Evolutionary conservation across 2,113 vertebrate species (phyloP).

Genomic region (Sebastes schlegelii): DNA sequence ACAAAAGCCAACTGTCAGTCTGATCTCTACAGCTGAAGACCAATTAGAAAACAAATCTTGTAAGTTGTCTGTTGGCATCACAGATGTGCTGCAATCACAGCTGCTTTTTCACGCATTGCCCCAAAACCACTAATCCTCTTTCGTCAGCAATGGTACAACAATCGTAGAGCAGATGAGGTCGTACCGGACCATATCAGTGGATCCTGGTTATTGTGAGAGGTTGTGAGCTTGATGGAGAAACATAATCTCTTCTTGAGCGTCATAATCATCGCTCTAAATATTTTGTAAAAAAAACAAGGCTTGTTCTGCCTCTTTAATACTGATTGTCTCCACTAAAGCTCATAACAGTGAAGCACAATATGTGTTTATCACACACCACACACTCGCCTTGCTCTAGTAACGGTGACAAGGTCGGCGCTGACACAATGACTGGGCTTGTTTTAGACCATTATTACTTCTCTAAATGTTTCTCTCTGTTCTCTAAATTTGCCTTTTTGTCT

Average conservation of each 20-base stretch:
- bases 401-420: neutral
- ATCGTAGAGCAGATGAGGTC: slow-evolving; percentile 19
- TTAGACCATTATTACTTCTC: neutral
- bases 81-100: slow-evolving; percentile 44
- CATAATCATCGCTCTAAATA: slow-evolving; percentile 38
- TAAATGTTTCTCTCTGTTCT: neutral
- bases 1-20: neutral
- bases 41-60: slow-evolving; percentile 19
- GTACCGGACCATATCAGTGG: neutral
- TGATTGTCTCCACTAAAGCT: slow-evolving; percentile 27
- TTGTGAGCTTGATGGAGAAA: neutral
- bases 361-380: neutral
- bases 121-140: slow-evolving; percentile 51
- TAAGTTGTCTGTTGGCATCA: slow-evolving; percentile 21
- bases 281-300: neutral
- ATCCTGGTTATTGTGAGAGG: slow-evolving; percentile 18
- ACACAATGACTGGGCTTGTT: neutral
- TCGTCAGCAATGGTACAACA: neutral
- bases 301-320: slow-evolving; percentile 11
- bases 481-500: neutral
- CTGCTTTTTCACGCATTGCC: slow-evolving; percentile 59
- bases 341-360: neutral
- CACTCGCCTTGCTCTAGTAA: neutral
- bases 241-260: slow-evolving; percentile 50
- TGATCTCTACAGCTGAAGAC: neutral